Conservation (phyloP, 2,888 invertebrate species). For the Galerucella calmariensis region DNA sequence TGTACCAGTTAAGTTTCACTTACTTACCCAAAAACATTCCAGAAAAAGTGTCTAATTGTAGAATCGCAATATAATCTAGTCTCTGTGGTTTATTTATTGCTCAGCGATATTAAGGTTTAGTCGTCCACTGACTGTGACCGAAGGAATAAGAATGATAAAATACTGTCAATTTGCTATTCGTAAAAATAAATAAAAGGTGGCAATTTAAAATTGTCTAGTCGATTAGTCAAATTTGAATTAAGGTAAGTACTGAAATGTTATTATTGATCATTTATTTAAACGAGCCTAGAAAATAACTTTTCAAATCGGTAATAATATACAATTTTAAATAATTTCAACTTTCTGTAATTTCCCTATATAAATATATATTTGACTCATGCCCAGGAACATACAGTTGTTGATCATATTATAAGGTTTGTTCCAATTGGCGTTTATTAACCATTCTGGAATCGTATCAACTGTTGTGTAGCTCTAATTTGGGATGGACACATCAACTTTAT, state of each 20-base stretch:
- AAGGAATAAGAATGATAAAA: slow-evolving; percentile 39
- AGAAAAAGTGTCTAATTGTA: slow-evolving; percentile 34
- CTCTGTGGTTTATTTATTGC: slow-evolving; percentile 59
- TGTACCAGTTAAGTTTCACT: slow-evolving; percentile 32
- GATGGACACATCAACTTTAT: neutral
- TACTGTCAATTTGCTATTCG: slow-evolving; percentile 24
- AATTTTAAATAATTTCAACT: too few species aligned
- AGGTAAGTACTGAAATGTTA: neutral
- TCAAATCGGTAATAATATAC: too few species aligned
- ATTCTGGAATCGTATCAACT: too few species aligned
- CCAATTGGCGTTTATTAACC: too few species aligned
- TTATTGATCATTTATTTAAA: neutral
- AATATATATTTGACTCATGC: too few species aligned
- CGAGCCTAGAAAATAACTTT: too few species aligned
- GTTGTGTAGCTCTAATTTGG: too few species aligned
- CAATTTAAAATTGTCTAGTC: neutral
- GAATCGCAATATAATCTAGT: slow-evolving; percentile 59
- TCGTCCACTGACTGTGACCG: slow-evolving; percentile 55
- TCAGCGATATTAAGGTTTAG: slow-evolving; percentile 59
- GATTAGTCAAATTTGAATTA: neutral
- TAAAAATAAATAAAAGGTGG: slow-evolving; percentile 4
- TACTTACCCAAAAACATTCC: slow-evolving; percentile 40
- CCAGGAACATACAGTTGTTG: neutral
- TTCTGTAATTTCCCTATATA: too few species aligned
- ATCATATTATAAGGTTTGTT: too few species aligned